Evolutionary conservation across 2,888 invertebrate species (phyloP), one percentile per base, ranked within the genome.

Genomic region (Oeneis ivallda): DNA sequence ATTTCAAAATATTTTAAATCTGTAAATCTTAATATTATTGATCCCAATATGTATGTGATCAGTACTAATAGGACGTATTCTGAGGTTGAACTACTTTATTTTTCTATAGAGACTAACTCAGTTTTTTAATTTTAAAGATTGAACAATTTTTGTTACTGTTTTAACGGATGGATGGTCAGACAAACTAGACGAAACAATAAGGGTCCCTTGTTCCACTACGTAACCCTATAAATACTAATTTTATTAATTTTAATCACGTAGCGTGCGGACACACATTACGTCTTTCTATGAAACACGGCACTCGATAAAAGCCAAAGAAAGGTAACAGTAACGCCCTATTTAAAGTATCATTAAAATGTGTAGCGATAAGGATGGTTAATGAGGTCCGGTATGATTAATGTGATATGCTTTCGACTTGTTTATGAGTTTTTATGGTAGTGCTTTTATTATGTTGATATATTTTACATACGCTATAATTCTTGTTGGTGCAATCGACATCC

Each of bases 161-260:
- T 17, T 9, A 17, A 15, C 17, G 19, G 4, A 26, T 26, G 10
- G 19, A 19, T 15, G 2, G 10, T n/a, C n/a, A 13, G 50, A 17
- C 13, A 26, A n/a, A 13, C 26, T 2, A 15, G 9, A 9, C 1
- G 2, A 17, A 15, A 47, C 47, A 17, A n/a, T 45, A 15, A 8
- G 15, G 7, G 13, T 52, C 32, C 32, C 7, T n/a, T 8, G 19
- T 32, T 52, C n/a, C 10, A 15, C 13, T 15, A 10, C 15, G 15
- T 34, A 34, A n/a, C 53, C 19, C 56, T 8, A 17, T 41, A 58
- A 58, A 34, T 15, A 82, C 84, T 84, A 87, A 87, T 90, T 89
- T 89, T 90, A 89, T 89, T 90, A 91, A 89, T 92, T 90, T 87
- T 89, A 90, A 90, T 90, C 85, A 86, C 85, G 84, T 88, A 73